These are phyloP conservation scores for Drosophila sproati DNA, from an alignment of 1,140 invertebrate species.

Conservation along the genomic window DNA sequence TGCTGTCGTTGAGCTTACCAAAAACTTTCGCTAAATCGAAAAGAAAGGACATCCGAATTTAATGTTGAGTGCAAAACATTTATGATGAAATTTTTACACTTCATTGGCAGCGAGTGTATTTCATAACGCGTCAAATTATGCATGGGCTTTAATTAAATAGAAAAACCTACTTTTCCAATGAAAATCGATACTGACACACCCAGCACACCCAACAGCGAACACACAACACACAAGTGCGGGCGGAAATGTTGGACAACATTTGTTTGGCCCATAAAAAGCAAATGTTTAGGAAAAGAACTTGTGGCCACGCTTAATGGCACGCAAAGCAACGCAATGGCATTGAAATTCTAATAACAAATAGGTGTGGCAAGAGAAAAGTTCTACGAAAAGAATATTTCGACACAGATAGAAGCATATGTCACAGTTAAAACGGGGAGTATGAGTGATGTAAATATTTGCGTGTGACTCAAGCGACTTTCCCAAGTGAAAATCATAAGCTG, in stretches of 20 bases:
- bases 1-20: conserved; percentile 20
- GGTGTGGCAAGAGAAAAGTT: conserved; percentile 13
- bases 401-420: conserved; percentile 19
- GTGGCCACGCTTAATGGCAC: conserved; percentile 26
- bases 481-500: conserved; percentile 65
- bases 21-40: conserved; percentile 20
- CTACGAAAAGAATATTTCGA: conserved; percentile 14
- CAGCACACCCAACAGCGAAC: background rate
- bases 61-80: conserved; percentile 14
- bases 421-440: conserved; percentile 27
- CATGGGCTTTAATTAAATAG: conserved; percentile 35
- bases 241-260: conserved; percentile 33
- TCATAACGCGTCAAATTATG: conserved; percentile 25
- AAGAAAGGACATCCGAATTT: conserved; percentile 14
- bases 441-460: conserved; percentile 37
- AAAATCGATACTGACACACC: conserved; percentile 41
- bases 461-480: conserved; percentile 64
- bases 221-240: conserved; percentile 3
- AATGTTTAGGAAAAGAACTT: conserved; percentile 20
- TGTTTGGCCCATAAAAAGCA: conserved; percentile 24
- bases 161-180: conserved; percentile 12
- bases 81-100: conserved; percentile 24
- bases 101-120: conserved; percentile 1
- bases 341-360: conserved; percentile 29
- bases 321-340: conserved; percentile 28